A percentile compares a stretch with the other conserved stretches of the same genome.
Evolutionary conservation across 2,113 vertebrate species (phyloP).

Genomic region (Nanorana parkeri): DNA sequence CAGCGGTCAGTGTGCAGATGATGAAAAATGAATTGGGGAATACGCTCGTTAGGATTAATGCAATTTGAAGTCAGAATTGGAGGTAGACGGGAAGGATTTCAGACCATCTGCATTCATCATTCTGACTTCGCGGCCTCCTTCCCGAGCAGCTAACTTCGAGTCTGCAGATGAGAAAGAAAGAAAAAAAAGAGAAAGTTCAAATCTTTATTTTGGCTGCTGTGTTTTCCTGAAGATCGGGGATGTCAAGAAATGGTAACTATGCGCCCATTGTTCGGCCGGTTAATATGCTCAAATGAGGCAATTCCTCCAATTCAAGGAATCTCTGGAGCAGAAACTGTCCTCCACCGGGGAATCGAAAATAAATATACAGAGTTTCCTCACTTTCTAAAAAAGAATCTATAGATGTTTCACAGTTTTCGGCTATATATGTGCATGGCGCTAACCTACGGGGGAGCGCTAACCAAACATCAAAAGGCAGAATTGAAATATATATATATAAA

Average conservation of each 20-base stretch:
- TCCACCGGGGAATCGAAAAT: slow-evolving; percentile 62
- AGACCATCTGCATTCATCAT: slow-evolving; percentile 50
- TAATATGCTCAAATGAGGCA: slow-evolving; percentile 59
- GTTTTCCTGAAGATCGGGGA: slow-evolving; percentile 62
- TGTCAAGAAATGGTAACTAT: slow-evolving; percentile 54
- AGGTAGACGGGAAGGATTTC: slow-evolving; percentile 21
- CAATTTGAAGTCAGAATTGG: slow-evolving; percentile 11
- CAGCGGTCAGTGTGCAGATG: not conserved
- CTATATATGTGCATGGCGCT: too few relatives aligned
- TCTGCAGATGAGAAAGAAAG: not conserved
- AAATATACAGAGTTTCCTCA: slow-evolving; percentile 69
- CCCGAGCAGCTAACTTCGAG: slow-evolving; percentile 27
- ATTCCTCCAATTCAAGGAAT: slow-evolving; percentile 66
- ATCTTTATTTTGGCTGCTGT: slow-evolving; percentile 52
- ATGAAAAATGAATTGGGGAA: slow-evolving; percentile 27
- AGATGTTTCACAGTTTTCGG: too few relatives aligned
- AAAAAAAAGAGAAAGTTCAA: slow-evolving; percentile 6
- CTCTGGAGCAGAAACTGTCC: slow-evolving; percentile 63
- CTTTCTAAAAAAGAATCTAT: not conserved
- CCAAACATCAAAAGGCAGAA: not conserved
- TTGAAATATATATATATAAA: too few relatives aligned
- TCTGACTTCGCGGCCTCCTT: slow-evolving; percentile 16
- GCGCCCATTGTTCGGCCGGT: slow-evolving; percentile 65
- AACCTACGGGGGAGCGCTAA: slow-evolving; percentile 35
- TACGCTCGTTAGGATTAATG: slow-evolving; percentile 1